phyloP scores from a whole-genome alignment of 2,888 invertebrate species.

The Mylabris sibirica region DNA sequence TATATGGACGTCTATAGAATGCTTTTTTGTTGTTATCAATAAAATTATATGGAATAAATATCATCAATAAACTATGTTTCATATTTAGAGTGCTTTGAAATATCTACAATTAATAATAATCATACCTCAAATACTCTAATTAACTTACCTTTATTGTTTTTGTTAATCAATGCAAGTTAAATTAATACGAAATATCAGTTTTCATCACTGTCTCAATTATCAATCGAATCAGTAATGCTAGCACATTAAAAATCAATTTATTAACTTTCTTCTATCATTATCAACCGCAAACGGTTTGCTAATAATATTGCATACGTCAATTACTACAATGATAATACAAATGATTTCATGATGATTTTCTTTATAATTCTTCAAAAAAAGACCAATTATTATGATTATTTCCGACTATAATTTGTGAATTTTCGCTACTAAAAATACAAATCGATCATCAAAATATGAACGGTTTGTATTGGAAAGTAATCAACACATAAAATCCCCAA shows the following conservation, averaged over 20 bases:
- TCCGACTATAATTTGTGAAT: not conserved
- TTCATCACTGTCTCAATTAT: not conserved
- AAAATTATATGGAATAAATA: conserved; percentile 1
- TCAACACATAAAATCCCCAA: not conserved
- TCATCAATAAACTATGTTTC: not conserved
- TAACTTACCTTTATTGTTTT: not conserved
- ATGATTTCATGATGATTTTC: not conserved
- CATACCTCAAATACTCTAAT: not conserved
- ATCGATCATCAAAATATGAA: not conserved
- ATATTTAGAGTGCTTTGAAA: not conserved
- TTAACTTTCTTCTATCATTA: not conserved
- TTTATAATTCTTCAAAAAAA: not conserved
- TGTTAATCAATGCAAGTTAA: not conserved
- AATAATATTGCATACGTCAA: not conserved
- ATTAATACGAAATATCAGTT: not conserved
- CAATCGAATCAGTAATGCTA: not conserved
- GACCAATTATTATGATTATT: not conserved
- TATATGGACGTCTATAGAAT: not conserved
- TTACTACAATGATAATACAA: not conserved
- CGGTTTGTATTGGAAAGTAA: not conserved
- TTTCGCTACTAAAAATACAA: not conserved
- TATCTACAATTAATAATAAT: not conserved
- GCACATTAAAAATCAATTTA: not conserved
- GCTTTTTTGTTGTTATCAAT: not conserved
- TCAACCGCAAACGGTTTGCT: not conserved